Conservation (phyloP, 2,113 vertebrate species). For the Nanorana parkeri region DNA sequence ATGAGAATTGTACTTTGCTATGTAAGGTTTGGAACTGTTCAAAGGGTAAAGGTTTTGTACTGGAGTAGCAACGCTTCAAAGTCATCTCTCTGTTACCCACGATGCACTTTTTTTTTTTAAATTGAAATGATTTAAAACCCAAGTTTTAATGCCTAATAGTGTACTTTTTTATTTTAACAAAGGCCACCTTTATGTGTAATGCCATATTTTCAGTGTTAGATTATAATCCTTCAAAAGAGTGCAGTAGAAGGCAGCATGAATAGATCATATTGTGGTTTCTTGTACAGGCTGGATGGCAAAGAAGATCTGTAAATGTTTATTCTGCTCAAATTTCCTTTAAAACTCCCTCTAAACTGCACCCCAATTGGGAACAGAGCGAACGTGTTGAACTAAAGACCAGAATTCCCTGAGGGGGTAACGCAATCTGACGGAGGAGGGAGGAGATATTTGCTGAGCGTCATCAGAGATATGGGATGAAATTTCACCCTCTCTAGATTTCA, state of each 20-base stretch:
- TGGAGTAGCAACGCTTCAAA: conserved; percentile 73
- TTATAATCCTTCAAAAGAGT: conserved; percentile 82
- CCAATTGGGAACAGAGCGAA: conserved; percentile 83
- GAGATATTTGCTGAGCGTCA: conserved; percentile 82
- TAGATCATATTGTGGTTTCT: conserved; percentile 83
- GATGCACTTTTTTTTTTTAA: conserved; percentile 87
- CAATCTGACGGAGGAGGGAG: conserved; percentile 76
- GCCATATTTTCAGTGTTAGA: conserved; percentile 85
- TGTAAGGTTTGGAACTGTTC: conserved; percentile 77
- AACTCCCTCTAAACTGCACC: conserved; percentile 78
- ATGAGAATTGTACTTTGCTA: conserved; percentile 80
- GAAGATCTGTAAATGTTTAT: conserved; percentile 86
- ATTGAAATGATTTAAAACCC: conserved; percentile 66
- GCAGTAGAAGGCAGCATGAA: conserved; percentile 82
- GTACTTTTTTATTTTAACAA: conserved; percentile 83
- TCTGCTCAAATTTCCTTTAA: conserved; percentile 84
- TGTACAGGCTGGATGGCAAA: conserved; percentile 84
- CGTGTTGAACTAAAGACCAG: conserved; percentile 84
- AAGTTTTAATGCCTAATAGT: conserved; percentile 86
- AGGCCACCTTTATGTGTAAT: conserved; percentile 83
- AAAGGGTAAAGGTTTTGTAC: conserved; percentile 71
- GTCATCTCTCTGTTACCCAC: conserved; percentile 77
- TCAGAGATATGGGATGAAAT: conserved; percentile 83
- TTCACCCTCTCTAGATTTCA: conserved; percentile 80
- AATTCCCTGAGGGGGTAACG: conserved; percentile 85